Evolutionary conservation across 2,113 vertebrate genomes (phyloP).

Genomic region (Eptatretus burgeri): DNA sequence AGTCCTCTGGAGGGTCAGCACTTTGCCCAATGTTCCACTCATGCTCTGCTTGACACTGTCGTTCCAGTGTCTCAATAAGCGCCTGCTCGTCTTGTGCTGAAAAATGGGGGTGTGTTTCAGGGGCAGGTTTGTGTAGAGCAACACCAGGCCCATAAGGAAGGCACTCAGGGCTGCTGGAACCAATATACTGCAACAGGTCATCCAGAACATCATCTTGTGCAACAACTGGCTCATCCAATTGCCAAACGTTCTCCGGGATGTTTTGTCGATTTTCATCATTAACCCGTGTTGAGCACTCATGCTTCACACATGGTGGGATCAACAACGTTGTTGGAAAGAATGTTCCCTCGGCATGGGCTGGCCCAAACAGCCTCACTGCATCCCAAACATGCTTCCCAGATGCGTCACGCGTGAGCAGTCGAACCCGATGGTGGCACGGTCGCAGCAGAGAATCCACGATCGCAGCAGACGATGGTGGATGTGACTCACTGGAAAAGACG

Average conservation of each 20-base stretch:
- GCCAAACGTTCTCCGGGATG: too few species aligned
- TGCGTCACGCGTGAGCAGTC: slow-evolving; percentile 67
- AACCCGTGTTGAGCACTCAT: too few species aligned
- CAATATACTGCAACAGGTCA: slow-evolving; percentile 76
- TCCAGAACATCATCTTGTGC: slow-evolving; percentile 82
- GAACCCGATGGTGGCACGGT: slow-evolving; percentile 33
- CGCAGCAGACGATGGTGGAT: too few species aligned
- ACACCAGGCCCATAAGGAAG: slow-evolving; percentile 17
- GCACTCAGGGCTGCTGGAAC: slow-evolving; percentile 66
- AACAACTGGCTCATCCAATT: slow-evolving; percentile 31
- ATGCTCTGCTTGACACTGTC: slow-evolving; percentile 2
- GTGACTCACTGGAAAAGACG: too few species aligned
- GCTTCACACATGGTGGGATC: too few species aligned
- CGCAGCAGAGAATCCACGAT: too few species aligned
- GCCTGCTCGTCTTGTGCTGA: background rate
- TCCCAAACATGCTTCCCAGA: slow-evolving; percentile 96
- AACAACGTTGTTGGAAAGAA: background rate
- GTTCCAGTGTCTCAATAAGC: background rate
- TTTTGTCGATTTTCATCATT: too few species aligned
- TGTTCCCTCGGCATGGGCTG: slow-evolving; percentile 17
- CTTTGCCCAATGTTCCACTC: background rate
- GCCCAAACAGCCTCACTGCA: slow-evolving; percentile 67
- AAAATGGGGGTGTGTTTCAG: background rate
- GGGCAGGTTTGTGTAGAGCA: background rate
- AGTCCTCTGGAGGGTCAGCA: slow-evolving; percentile 35